Percentiles rank a stretch among this genome's conserved stretches.
phyloP scores from a whole-genome alignment of 92 coral and sea anemone genomes.

The Porites cylindrica region DNA sequence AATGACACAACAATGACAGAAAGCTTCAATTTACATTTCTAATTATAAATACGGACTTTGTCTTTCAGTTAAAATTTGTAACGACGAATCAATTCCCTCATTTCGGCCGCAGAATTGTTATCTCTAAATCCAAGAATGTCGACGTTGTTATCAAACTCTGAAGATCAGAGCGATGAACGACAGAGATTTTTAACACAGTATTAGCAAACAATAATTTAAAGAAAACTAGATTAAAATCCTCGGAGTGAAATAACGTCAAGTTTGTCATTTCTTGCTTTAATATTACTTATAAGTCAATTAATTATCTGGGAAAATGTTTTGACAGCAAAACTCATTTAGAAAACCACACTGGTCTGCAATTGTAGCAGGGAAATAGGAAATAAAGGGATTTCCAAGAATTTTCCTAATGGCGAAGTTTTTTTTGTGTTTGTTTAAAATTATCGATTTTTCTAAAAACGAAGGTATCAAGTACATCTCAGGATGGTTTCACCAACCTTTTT shows the following conservation, averaged over 20 bases:
- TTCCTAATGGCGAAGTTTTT: not conserved
- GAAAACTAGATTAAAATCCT: no score
- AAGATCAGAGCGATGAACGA: not conserved
- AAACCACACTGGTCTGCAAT: not conserved
- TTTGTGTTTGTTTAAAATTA: slow-evolving; percentile 6
- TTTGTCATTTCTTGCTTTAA: not conserved
- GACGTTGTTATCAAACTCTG: not conserved
- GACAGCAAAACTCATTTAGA: slow-evolving; percentile 9
- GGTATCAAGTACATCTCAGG: not conserved
- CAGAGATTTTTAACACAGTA: no score
- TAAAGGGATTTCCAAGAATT: not conserved
- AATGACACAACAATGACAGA: slow-evolving; percentile 1
- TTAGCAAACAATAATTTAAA: not conserved
- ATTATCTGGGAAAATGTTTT: not conserved
- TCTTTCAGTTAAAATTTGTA: slow-evolving; percentile 1
- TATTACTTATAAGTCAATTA: not conserved
- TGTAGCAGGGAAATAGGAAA: not conserved
- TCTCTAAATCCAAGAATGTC: not conserved
- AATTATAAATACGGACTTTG: slow-evolving; percentile 13
- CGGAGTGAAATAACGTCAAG: no score
- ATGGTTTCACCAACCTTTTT: not conserved
- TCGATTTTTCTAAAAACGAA: not conserved
- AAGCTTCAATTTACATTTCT: slow-evolving; percentile 28
- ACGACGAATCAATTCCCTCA: slow-evolving; percentile 7
- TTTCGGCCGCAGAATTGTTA: not conserved